Evolutionary conservation across 2,113 vertebrate genomes (phyloP).

Genomic region (Ailurus styani): DNA sequence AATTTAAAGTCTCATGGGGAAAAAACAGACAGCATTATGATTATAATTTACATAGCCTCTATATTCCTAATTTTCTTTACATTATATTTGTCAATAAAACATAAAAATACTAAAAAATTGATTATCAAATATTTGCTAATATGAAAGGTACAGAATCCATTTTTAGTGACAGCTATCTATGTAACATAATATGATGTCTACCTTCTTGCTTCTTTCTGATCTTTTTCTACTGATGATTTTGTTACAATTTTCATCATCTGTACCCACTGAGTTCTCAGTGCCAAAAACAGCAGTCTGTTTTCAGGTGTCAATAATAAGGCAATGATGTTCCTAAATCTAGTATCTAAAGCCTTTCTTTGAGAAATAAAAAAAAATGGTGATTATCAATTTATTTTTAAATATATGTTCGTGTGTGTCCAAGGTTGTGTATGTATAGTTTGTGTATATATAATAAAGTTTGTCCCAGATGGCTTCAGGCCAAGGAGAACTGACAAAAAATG

Average conservation of each 20-base stretch:
- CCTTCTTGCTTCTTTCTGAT: neutral
- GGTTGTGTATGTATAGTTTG: neutral
- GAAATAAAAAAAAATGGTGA: neutral
- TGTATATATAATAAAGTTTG: neutral
- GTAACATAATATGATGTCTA: neutral
- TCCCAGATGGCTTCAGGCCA: neutral
- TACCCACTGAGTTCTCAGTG: neutral
- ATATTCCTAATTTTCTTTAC: neutral
- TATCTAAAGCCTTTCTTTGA: neutral
- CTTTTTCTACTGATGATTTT: neutral
- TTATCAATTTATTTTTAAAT: neutral
- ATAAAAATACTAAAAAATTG: neutral
- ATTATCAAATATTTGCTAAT: neutral
- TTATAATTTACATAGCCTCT: neutral
- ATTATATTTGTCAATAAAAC: neutral
- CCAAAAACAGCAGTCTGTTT: neutral
- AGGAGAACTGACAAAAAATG: neutral
- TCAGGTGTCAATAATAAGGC: neutral
- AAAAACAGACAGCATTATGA: neutral
- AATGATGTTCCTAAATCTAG: fast-evolving
- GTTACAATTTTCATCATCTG: neutral
- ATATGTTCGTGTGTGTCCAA: no score
- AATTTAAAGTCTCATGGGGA: neutral
- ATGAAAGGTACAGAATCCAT: neutral
- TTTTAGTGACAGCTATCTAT: neutral